phyloP scores from a whole-genome alignment of 2,797 vertebrate species.

The Diglossa cyanea region DNA sequence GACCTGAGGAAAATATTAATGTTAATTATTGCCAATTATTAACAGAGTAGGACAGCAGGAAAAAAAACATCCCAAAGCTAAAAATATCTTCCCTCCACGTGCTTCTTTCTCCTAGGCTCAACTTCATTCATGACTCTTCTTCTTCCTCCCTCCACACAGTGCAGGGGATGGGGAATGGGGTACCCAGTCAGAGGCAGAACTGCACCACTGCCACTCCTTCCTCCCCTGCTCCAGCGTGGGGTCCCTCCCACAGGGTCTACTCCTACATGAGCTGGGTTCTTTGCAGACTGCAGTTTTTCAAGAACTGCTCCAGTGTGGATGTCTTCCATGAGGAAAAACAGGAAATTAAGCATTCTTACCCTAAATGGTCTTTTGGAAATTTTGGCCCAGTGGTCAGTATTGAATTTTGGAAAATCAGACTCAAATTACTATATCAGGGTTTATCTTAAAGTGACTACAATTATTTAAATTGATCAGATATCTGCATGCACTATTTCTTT shows the following conservation, averaged over 20 bases:
- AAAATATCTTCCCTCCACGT: not conserved
- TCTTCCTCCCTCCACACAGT: not conserved
- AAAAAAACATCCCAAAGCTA: not conserved
- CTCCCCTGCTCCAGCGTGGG: accelerated
- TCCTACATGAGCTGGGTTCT: not conserved
- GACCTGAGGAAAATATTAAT: not conserved
- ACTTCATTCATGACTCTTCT: not conserved
- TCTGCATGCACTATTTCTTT: not conserved
- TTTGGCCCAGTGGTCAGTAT: not conserved
- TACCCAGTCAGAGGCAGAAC: no score
- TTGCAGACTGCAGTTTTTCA: not conserved
- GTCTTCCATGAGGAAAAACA: not conserved
- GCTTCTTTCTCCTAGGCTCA: not conserved
- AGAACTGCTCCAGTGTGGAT: not conserved
- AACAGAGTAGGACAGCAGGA: not conserved
- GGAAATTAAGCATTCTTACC: not conserved
- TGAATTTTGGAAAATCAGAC: not conserved
- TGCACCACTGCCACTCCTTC: not conserved
- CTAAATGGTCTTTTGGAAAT: not conserved
- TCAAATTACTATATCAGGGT: not conserved
- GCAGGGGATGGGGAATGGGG: not conserved
- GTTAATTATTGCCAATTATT: not conserved
- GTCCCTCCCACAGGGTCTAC: not conserved
- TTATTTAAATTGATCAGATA: not conserved
- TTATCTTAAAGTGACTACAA: not conserved